These are phyloP conservation scores for Hycleus phaleratus DNA, from an alignment of 1,140 invertebrate species.

Conservation along the genomic window DNA sequence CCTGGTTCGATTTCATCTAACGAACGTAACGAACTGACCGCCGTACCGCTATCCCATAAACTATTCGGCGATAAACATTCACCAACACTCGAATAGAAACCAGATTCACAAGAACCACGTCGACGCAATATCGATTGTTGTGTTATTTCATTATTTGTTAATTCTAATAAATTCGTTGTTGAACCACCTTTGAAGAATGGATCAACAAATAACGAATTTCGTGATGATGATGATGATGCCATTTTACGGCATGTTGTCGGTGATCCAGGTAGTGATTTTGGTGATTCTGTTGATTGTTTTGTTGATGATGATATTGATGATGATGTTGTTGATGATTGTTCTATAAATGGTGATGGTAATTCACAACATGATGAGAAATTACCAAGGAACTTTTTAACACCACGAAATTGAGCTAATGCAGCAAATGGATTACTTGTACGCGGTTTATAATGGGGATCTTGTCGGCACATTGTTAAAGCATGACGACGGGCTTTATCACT, in stretches of 20 bases:
- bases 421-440: conserved; percentile 65
- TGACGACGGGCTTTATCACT: conserved; percentile 71
- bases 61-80: conserved; percentile 41
- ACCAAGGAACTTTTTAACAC: conserved; percentile 71
- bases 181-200: conserved; percentile 46
- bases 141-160: conserved; percentile 26
- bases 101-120: conserved; percentile 79
- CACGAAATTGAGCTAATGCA: conserved; percentile 54
- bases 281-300: conserved; percentile 32
- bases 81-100: conserved; percentile 69
- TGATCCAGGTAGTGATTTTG: conserved; percentile 46
- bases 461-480: conserved; percentile 61
- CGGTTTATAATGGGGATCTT: conserved; percentile 70
- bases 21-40: conserved; percentile 49
- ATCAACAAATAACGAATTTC: conserved; percentile 42
- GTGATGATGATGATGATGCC: conserved; percentile 14
- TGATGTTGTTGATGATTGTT: conserved; percentile 38
- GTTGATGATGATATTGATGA: conserved; percentile 46
- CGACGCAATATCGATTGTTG: conserved; percentile 45
- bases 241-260: conserved; percentile 41
- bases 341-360: conserved; percentile 53
- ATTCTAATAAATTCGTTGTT: conserved; percentile 39
- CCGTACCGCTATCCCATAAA: conserved; percentile 40
- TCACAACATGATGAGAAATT: conserved; percentile 71
- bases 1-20: conserved; percentile 50